Conservation (phyloP, 2,888 invertebrate genomes). For the Neoaliturus tenellus region DNA sequence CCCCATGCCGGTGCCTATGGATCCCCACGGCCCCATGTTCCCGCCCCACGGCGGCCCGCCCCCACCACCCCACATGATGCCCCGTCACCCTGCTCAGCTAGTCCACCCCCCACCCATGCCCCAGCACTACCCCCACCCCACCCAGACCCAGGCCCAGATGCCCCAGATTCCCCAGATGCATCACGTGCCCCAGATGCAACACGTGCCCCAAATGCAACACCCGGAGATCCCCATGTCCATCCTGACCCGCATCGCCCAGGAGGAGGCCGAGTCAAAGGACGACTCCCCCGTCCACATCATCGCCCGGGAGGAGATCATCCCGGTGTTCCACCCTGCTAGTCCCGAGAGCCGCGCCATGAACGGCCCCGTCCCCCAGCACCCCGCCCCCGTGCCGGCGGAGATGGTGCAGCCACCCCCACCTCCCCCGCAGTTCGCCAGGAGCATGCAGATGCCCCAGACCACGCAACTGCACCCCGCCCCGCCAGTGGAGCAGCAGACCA, state of each 20-base stretch:
- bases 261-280: conserved; percentile 65
- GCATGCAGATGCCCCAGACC: conserved; percentile 61
- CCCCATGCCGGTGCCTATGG: conserved; percentile 61
- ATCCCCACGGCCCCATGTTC: conserved; percentile 62
- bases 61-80: conserved; percentile 62
- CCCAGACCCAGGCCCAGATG: conserved; percentile 62
- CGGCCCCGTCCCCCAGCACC: neutral
- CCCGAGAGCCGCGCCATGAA: conserved; percentile 57
- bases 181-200: conserved; percentile 34
- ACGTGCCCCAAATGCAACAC: neutral
- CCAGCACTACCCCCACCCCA: conserved; percentile 68
- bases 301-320: conserved; percentile 65
- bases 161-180: conserved; percentile 65
- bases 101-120: conserved; percentile 62
- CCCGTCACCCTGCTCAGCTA: conserved; percentile 53
- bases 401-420: conserved; percentile 68
- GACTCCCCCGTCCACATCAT: conserved; percentile 61
- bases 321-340: conserved; percentile 63
- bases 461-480: conserved; percentile 70
- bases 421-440: conserved; percentile 71
- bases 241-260: conserved; percentile 70
- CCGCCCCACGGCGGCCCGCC: conserved; percentile 65
- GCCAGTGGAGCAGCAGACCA: conserved; percentile 75
- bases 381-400: conserved; percentile 66
- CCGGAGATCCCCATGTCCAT: conserved; percentile 66